Percentiles rank a stretch among this genome's conserved stretches.
These are phyloP conservation scores for Epinotia nisella DNA, from an alignment of 2,888 invertebrate genomes.

Conservation along the genomic window DNA sequence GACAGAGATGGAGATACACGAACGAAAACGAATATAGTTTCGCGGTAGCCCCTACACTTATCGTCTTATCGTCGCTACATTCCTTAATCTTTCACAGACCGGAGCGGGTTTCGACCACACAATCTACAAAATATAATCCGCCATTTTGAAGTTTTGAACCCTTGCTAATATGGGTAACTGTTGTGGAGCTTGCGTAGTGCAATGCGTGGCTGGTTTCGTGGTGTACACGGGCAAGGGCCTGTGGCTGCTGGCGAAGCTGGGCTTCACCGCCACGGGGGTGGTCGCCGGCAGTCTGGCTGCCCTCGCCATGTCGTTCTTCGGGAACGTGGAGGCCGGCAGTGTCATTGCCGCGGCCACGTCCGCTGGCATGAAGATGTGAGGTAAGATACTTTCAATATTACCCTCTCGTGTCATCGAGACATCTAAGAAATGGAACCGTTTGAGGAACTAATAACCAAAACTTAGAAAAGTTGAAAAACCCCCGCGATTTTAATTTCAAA, in stretches of 20 bases:
- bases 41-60: too few relatives aligned
- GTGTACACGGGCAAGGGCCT: conserved; percentile 17
- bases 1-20: too few relatives aligned
- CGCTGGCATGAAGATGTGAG: conserved; percentile 15
- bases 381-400: background rate
- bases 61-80: background rate
- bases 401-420: too few relatives aligned
- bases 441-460: too few relatives aligned
- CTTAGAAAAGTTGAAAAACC: too few relatives aligned
- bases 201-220: conserved; percentile 4
- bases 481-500: too few relatives aligned
- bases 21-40: too few relatives aligned
- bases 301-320: conserved; percentile 12
- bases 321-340: conserved; percentile 12
- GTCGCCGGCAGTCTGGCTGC: conserved; percentile 11
- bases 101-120: background rate
- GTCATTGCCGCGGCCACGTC: conserved; percentile 13
- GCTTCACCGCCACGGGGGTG: conserved; percentile 10
- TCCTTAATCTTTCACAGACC: background rate
- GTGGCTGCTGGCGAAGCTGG: conserved; percentile 14
- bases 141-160: background rate
- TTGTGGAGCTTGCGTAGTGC: conserved; percentile 10
- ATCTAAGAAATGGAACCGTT: too few relatives aligned
- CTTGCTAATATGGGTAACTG: conserved; percentile 11
- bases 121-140: background rate